A percentile compares a stretch with the other conserved stretches of the same genome.
phyloP scores from a whole-genome alignment of 1,140 invertebrate genomes.

The Drosophila sp. region DNA sequence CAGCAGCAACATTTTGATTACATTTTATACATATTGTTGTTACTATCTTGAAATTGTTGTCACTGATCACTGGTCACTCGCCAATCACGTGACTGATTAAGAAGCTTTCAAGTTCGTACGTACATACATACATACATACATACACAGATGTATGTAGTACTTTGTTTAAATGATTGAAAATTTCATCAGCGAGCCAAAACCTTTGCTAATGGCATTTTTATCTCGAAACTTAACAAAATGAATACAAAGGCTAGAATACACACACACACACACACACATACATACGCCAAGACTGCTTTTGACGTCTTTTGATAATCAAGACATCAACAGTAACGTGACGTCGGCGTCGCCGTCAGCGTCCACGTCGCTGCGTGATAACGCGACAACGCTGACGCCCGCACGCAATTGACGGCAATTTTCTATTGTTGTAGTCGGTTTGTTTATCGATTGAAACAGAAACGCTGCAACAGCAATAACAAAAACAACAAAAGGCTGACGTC shows the following conservation, averaged over 20 bases:
- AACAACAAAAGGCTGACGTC: slow-evolving; percentile 36
- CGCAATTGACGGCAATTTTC: slow-evolving; percentile 59
- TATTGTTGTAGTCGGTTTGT: slow-evolving; percentile 42
- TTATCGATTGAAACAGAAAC: slow-evolving; percentile 70
- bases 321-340: slow-evolving; percentile 25
- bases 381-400: slow-evolving; percentile 45
- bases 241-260: slow-evolving; percentile 23
- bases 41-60: slow-evolving; percentile 2
- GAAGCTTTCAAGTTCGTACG: slow-evolving; percentile 24
- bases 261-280: slow-evolving; percentile 31
- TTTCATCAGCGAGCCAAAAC: slow-evolving; percentile 27
- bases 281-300: no score
- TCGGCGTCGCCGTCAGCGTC: background rate
- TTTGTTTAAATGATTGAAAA: slow-evolving; percentile 27
- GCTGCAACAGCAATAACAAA: slow-evolving; percentile 11
- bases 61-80: slow-evolving; percentile 25
- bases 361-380: slow-evolving; percentile 36
- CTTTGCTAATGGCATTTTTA: slow-evolving; percentile 47
- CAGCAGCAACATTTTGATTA: slow-evolving; percentile 27
- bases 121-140: background rate
- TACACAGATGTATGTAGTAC: slow-evolving; percentile 2
- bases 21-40: slow-evolving; percentile 5
- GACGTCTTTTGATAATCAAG: slow-evolving; percentile 56
- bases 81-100: slow-evolving; percentile 40
- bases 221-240: slow-evolving; percentile 29